A percentile compares a stretch with the other conserved stretches of the same genome.
Evolutionary conservation across 92 coral and sea anemone species (phyloP).

Genomic region (Porites divaricata): DNA sequence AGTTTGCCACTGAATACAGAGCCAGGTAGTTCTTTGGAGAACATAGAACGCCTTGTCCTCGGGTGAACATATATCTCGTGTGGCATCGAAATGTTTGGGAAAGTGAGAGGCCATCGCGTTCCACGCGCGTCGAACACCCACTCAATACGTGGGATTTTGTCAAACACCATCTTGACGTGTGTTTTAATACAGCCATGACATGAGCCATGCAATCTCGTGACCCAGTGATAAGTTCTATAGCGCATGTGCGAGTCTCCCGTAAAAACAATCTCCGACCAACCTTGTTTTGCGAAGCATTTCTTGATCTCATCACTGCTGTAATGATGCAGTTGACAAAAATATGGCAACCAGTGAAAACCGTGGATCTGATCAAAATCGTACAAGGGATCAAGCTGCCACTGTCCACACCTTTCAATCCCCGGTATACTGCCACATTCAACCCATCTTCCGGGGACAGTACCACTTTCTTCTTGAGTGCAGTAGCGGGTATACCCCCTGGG

Average conservation of each 20-base stretch:
- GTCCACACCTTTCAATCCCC: conserved; percentile 87
- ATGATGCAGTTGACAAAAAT: conserved; percentile 91
- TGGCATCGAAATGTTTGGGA: conserved; percentile 81
- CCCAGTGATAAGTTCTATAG: conserved; percentile 98
- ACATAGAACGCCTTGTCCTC: conserved; percentile 85
- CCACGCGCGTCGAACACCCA: conserved; percentile 99
- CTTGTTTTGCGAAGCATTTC: conserved; percentile 88
- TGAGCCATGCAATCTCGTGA: conserved; percentile 88
- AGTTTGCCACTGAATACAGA: conserved; percentile 86
- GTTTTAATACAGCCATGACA: conserved; percentile 94
- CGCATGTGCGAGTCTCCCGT: conserved; percentile 99
- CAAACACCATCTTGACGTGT: conserved; percentile 90
- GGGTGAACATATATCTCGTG: conserved; percentile 91
- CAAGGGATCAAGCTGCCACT: conserved; percentile 82
- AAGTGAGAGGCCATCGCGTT: conserved; percentile 97
- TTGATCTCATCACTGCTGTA: conserved; percentile 92
- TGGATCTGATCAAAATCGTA: conserved; percentile 95
- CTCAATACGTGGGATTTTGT: conserved; percentile 95
- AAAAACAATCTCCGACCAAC: conserved; percentile 91
- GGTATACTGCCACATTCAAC: conserved; percentile 92
- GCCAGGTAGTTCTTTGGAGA: conserved; percentile 83
- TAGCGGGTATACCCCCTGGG: conserved; percentile 81
- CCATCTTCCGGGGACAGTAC: conserved; percentile 95
- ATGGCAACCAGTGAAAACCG: conserved; percentile 96
- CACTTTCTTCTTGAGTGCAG: conserved; percentile 92